phyloP scores from a whole-genome alignment of 2,888 invertebrate species.

The Alviniconcha strummeri region DNA sequence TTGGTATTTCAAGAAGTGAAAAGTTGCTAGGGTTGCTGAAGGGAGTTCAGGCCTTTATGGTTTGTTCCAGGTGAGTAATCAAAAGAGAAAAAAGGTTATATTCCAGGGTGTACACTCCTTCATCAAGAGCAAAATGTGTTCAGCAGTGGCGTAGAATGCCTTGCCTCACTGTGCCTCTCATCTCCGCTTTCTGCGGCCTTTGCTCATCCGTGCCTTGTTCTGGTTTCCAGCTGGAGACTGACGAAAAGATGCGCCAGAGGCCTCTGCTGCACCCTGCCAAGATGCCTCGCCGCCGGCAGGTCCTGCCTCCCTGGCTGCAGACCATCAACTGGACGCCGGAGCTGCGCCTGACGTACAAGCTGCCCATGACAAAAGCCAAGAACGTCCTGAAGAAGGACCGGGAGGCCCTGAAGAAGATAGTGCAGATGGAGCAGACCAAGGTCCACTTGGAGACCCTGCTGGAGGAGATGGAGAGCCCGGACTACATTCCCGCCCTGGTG shows the following conservation, averaged over 20 bases:
- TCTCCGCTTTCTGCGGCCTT: no score
- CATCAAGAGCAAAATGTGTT: no score
- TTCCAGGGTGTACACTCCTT: no score
- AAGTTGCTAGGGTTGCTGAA: no score
- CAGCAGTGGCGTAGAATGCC: no score
- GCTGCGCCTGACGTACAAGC: conserved; percentile 23
- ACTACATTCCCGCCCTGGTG: conserved; percentile 33
- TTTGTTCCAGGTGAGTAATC: no score
- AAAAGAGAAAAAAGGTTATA: no score
- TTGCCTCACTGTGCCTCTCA: no score
- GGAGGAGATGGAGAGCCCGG: conserved; percentile 34
- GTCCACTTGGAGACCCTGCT: conserved; percentile 35
- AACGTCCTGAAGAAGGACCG: conserved; percentile 39
- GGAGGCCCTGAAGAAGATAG: conserved; percentile 37
- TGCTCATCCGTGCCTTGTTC: no score
- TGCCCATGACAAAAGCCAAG: conserved; percentile 33
- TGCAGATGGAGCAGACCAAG: conserved; percentile 33
- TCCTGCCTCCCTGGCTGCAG: conserved; percentile 40
- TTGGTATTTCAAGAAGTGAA: no score
- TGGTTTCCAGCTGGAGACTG: conserved; percentile 8
- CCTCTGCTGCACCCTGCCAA: background rate
- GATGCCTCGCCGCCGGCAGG: conserved; percentile 26
- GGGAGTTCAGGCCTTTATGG: no score
- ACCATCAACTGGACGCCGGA: conserved; percentile 42
- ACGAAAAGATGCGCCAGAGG: conserved; percentile 5